phyloP scores from a whole-genome alignment of 2,888 invertebrate genomes.

The Agrotis clavis region DNA sequence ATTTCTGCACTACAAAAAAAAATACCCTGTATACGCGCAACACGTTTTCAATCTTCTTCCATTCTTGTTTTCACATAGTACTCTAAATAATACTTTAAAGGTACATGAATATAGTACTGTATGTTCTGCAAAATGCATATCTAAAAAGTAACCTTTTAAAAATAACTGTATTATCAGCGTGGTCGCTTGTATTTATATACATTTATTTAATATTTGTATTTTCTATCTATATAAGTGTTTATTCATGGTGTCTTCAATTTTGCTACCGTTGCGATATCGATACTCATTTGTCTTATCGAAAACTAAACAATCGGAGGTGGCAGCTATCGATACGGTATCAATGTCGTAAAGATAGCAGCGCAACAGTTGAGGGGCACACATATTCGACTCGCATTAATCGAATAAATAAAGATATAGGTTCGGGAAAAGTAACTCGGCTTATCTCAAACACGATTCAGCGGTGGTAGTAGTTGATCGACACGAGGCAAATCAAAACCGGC shows the following conservation, averaged over 20 bases:
- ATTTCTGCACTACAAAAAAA: too few relatives aligned
- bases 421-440: background rate
- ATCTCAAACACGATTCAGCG: background rate
- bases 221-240: conserved; percentile 14
- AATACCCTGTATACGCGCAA: too few relatives aligned
- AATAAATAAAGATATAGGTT: background rate
- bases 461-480: background rate
- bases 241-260: conserved; percentile 12
- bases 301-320: background rate
- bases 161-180: conserved; percentile 43
- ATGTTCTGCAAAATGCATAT: background rate
- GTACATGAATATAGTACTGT: background rate
- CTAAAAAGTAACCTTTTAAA: background rate
- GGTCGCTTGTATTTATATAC: conserved; percentile 1
- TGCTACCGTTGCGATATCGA: conserved; percentile 28
- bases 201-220: conserved; percentile 7
- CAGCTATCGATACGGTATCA: background rate
- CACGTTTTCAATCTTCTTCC: too few relatives aligned
- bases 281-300: background rate
- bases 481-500: background rate
- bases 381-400: background rate
- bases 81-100: background rate
- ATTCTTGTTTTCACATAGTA: background rate
- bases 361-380: conserved; percentile 11
- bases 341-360: conserved; percentile 6